These are phyloP conservation scores for Carcina quercana DNA, from an alignment of 2,888 invertebrate genomes.

Conservation along the genomic window DNA sequence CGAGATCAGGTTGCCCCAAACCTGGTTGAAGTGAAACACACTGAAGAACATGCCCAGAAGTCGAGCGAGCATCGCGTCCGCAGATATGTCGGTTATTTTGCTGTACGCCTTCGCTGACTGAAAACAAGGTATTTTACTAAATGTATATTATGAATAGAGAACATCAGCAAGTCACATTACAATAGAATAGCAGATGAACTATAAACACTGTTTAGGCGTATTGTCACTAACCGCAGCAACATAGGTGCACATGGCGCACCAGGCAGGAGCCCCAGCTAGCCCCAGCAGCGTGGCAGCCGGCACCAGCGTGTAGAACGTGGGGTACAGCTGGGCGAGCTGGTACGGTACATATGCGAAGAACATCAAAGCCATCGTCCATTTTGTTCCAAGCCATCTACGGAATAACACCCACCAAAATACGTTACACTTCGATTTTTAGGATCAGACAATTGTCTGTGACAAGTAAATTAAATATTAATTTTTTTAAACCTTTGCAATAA, in stretches of 20 bases:
- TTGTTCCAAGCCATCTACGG: slow-evolving; percentile 76
- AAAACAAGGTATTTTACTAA: slow-evolving; percentile 7
- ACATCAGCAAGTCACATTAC: not conserved
- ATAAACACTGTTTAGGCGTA: slow-evolving; percentile 19
- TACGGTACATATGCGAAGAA: slow-evolving; percentile 80
- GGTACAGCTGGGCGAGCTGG: slow-evolving; percentile 79
- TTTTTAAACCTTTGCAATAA: no score
- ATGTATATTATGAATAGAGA: not conserved
- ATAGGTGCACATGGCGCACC: slow-evolving; percentile 84
- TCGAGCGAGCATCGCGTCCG: slow-evolving; percentile 56
- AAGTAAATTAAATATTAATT: no score
- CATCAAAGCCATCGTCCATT: slow-evolving; percentile 78
- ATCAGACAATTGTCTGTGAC: no score
- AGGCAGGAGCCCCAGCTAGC: slow-evolving; percentile 77
- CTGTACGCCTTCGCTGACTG: slow-evolving; percentile 75
- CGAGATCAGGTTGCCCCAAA: slow-evolving; percentile 81
- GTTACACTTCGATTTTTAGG: no score
- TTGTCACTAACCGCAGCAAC: slow-evolving; percentile 77
- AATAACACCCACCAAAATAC: slow-evolving; percentile 6
- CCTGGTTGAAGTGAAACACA: slow-evolving; percentile 80
- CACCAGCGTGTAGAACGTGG: slow-evolving; percentile 76
- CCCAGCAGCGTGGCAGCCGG: slow-evolving; percentile 78
- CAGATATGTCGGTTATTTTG: slow-evolving; percentile 4
- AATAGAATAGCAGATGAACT: not conserved
- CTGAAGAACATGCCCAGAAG: slow-evolving; percentile 84